phyloP scores from a whole-genome alignment of 2,888 invertebrate species.

The Pyrochroa serraticornis region DNA sequence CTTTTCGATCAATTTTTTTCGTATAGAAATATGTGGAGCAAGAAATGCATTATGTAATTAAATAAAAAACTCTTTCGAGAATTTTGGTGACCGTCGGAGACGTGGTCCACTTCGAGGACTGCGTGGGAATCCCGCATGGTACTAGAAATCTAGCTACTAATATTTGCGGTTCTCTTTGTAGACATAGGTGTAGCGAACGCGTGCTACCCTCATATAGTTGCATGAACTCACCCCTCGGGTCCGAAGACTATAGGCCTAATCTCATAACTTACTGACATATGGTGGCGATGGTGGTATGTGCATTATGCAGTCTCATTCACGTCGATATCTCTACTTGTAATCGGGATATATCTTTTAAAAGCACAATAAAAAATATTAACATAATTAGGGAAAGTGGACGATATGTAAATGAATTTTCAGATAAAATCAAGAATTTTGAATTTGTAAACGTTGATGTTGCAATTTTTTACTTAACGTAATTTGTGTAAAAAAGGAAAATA shows the following conservation, averaged over 20 bases:
- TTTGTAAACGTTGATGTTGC: not conserved
- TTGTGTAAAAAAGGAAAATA: no score
- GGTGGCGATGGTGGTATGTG: conserved; percentile 43
- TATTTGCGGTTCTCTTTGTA: conserved; percentile 34
- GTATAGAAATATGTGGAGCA: no score
- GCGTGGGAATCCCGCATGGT: conserved; percentile 49
- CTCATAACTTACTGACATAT: conserved; percentile 38
- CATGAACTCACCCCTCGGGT: conserved; percentile 26
- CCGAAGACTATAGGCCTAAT: conserved; percentile 14
- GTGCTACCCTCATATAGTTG: conserved; percentile 45
- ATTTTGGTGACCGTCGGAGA: not conserved
- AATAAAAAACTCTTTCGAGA: no score
- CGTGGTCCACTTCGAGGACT: not conserved
- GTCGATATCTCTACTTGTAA: conserved; percentile 11
- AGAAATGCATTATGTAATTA: no score
- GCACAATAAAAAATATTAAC: conserved; percentile 14
- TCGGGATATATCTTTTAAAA: conserved; percentile 13
- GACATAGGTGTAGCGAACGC: conserved; percentile 40
- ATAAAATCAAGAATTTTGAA: conserved; percentile 5
- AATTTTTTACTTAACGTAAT: no score
- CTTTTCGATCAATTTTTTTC: no score
- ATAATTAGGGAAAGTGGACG: conserved; percentile 20
- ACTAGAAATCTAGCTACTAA: conserved; percentile 28
- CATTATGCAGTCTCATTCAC: conserved; percentile 3
- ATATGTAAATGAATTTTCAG: conserved; percentile 2